Conservation (phyloP, 2,888 invertebrate species). For the Chaetogeoica ovagalla region DNA sequence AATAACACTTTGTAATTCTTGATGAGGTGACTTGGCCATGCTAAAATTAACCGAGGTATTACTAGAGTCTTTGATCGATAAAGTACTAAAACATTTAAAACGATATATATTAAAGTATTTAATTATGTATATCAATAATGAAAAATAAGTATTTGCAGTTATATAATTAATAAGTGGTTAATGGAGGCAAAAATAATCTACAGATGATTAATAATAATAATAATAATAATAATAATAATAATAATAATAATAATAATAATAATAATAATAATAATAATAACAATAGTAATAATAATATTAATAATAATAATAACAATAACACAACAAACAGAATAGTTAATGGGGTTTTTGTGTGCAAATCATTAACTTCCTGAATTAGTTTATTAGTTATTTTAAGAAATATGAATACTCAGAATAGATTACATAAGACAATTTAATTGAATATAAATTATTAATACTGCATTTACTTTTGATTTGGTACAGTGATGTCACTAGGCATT, state of each 20-base stretch:
- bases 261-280: no score
- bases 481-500: slow-evolving; percentile 46
- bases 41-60: slow-evolving; percentile 16
- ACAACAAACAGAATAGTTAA: no score
- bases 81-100: slow-evolving; percentile 15
- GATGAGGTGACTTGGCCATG: slow-evolving; percentile 54
- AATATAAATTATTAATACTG: not conserved
- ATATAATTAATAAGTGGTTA: not conserved
- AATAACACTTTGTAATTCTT: slow-evolving; percentile 72
- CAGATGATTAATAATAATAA: no score
- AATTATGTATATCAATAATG: not conserved
- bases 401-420: no score
- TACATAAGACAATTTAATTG: not conserved
- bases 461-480: slow-evolving; percentile 43
- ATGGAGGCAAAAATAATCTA: no score
- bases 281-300: no score
- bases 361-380: no score
- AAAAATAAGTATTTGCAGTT: not conserved
- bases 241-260: no score
- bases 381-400: no score
- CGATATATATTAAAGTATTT: not conserved
- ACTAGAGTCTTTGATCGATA: slow-evolving; percentile 21
- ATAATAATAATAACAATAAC: no score
- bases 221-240: no score
- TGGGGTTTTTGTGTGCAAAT: no score